These are phyloP conservation scores for Podiceps cristatus DNA, from an alignment of 2,113 vertebrate species.

Conservation along the genomic window DNA sequence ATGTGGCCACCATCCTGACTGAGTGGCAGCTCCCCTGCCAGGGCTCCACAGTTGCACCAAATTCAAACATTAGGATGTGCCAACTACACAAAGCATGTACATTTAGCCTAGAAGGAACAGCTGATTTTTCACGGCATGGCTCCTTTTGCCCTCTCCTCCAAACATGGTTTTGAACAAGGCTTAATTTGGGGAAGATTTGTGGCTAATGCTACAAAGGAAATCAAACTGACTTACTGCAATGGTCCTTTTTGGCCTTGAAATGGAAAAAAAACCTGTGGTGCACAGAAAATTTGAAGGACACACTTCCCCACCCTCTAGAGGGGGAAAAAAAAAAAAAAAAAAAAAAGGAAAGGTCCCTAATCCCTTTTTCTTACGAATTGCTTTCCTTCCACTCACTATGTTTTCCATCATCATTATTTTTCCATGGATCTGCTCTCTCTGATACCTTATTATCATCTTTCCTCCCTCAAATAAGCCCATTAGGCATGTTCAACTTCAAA, in stretches of 20 bases:
- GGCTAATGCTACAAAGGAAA: not conserved
- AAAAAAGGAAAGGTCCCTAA: not conserved
- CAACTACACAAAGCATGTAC: accelerated
- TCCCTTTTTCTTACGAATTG: not conserved
- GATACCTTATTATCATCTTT: not conserved
- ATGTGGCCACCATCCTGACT: accelerated
- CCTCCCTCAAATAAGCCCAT: not conserved
- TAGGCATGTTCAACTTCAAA: not conserved
- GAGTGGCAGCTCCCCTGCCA: not conserved
- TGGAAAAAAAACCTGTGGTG: not conserved
- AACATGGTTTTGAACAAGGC: not conserved
- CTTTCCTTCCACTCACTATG: not conserved
- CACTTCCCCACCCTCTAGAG: not conserved
- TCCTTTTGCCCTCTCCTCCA: not conserved
- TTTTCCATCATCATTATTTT: conserved; percentile 7
- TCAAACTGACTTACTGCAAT: not conserved
- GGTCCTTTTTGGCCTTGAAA: not conserved
- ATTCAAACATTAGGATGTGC: not conserved
- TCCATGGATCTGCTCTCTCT: not conserved
- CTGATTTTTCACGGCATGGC: not conserved
- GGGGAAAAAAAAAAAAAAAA: not conserved
- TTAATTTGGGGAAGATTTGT: not conserved
- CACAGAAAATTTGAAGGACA: not conserved
- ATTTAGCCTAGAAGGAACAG: not conserved
- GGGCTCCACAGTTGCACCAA: not conserved